These are phyloP conservation scores for Lacanobia oleracea DNA, from an alignment of 2,888 invertebrate species.

Conservation along the genomic window DNA sequence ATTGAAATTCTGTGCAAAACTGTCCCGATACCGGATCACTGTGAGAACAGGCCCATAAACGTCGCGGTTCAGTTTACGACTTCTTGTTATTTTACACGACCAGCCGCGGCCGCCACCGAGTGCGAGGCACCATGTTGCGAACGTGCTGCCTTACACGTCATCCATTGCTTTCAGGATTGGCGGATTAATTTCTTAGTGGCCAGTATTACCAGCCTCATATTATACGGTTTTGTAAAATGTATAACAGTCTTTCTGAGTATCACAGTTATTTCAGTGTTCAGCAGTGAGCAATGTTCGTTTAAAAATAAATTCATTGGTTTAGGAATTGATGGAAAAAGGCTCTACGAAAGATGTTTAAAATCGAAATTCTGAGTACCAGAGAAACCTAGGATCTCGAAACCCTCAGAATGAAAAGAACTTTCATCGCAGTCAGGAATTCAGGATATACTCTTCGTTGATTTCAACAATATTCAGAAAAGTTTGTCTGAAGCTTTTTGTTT, in stretches of 20 bases:
- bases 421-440: not conserved
- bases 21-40: constrained; percentile 74
- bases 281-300: constrained; percentile 13
- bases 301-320: not conserved
- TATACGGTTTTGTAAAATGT: not conserved
- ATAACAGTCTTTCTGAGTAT: not conserved
- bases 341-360: not conserved
- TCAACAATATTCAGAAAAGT: not conserved
- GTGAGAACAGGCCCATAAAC: constrained; percentile 81
- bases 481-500: not conserved
- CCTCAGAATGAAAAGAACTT: not conserved
- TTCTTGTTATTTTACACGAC: constrained; percentile 77
- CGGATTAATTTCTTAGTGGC: constrained; percentile 7
- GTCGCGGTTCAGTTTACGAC: constrained; percentile 77
- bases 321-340: not conserved
- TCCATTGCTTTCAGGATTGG: constrained; percentile 39
- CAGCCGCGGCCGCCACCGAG: constrained; percentile 46
- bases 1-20: constrained; percentile 73
- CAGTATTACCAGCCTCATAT: constrained; percentile 7
- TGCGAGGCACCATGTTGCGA: constrained; percentile 48
- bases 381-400: not conserved
- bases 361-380: not conserved
- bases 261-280: constrained; percentile 8
- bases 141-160: constrained; percentile 30
- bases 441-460: not conserved